These are phyloP conservation scores for Calliphora vomitoria DNA, from an alignment of 2,888 invertebrate species.

Conservation along the genomic window DNA sequence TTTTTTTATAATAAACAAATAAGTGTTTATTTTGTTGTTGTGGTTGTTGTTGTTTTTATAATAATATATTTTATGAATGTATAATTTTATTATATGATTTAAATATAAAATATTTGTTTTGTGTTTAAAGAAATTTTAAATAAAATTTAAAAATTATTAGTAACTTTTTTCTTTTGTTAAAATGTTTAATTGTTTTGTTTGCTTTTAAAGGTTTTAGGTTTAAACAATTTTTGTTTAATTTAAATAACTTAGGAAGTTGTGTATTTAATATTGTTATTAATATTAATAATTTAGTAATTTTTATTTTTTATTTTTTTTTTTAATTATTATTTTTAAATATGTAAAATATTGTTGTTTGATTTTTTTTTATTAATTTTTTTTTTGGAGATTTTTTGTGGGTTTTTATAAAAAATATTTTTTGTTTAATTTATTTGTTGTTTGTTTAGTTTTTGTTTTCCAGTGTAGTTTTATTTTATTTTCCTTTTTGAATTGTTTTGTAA, in stretches of 20 bases:
- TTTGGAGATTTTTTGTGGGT: constrained; percentile 42
- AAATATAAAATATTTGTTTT: constrained; percentile 56
- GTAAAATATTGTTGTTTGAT: constrained; percentile 66
- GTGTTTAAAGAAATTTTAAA: background rate
- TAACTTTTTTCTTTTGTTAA: constrained; percentile 53
- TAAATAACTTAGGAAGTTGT: constrained; percentile 67
- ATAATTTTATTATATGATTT: constrained; percentile 71
- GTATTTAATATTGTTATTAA: constrained; percentile 56
- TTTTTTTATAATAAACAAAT: constrained; percentile 75
- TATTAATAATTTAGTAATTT: constrained; percentile 68
- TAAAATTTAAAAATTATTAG: constrained; percentile 52
- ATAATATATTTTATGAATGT: constrained; percentile 73
- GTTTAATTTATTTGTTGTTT: background rate
- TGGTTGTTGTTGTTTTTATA: constrained; percentile 73
- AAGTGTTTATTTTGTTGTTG: constrained; percentile 78
- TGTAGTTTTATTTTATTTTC: constrained; percentile 56
- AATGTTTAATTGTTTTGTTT: constrained; percentile 56
- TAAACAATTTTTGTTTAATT: constrained; percentile 18
- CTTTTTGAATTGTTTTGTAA: constrained; percentile 60
- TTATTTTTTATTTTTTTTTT: constrained; percentile 56
- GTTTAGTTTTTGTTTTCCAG: constrained; percentile 42
- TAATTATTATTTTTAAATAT: constrained; percentile 66
- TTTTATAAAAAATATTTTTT: constrained; percentile 69
- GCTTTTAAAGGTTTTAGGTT: constrained; percentile 56
- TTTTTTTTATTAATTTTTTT: constrained; percentile 43